Base-by-base conservation (phyloP, 2,888 invertebrate species). In the Heliconius ismenius region DNA sequence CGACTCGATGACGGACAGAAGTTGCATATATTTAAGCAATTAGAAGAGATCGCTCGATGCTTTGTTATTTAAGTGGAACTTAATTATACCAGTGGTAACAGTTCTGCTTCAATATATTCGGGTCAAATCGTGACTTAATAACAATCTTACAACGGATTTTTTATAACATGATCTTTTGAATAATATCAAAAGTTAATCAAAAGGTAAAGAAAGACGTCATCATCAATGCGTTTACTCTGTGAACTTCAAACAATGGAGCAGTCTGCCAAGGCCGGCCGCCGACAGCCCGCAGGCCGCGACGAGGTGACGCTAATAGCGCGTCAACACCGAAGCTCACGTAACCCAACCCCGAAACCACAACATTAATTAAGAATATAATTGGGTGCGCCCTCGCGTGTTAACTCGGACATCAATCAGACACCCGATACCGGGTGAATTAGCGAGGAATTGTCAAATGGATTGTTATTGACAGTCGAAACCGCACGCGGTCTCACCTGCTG, bases 361-460 rank as follows among this genome's bases (percentile, higher is more conserved):
- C 79, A 72, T 79, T 79, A 80, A 80, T 81, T 80, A 80, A 72
- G 73, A 76, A 75, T 77, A 76, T 80, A 79, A 79, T 76, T 78
- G 79, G 74, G 65, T 64, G 73, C 75, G 70, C 78, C 74, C 70
- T 36, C 70, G 78, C 79, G 73, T 74, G 58, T 78, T 76, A 78
- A 67, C 60, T 69, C 76, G 65, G 68, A 74, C 80, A 81, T 81
- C 81, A 65, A 81, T 81, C 81, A 81, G 81, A 80, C 79, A 81
- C 77, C 76, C 72, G 81, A 81, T 81, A 73, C 79, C 75, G 76
- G 74, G 75, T 77, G 81, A 81, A 77, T 80, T 79, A 79, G 79
- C 80, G 73, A 77, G 65, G 75, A 78, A 79, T 78, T 76, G 79
- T 72, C 77, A 75, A 77, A 63, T 74, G 74, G 64, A 81, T 81